Evolutionary conservation across 2,113 vertebrate genomes (phyloP).

Genomic region (Ictidomys tridecemlineatus): DNA sequence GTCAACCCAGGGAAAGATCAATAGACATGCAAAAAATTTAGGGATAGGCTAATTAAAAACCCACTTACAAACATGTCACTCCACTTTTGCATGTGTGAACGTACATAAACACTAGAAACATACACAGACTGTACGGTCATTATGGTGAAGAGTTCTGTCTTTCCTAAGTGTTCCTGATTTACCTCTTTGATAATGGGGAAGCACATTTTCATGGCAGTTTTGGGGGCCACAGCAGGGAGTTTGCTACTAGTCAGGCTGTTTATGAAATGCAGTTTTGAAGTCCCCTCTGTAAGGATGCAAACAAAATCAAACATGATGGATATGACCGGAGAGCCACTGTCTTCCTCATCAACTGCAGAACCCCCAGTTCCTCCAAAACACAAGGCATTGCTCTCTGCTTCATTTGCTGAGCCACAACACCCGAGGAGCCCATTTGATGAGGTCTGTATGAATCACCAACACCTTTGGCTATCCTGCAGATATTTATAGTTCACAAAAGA

Average conservation of each 20-base stretch:
- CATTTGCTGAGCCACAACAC: neutral
- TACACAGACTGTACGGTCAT: neutral
- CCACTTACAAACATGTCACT: neutral
- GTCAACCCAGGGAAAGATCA: neutral
- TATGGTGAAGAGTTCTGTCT: neutral
- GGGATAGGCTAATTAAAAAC: neutral
- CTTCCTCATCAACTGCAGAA: neutral
- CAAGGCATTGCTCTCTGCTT: neutral
- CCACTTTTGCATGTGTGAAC: neutral
- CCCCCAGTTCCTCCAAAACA: neutral
- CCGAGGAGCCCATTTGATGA: neutral
- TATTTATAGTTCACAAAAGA: neutral
- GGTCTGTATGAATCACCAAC: neutral
- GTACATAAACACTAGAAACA: neutral
- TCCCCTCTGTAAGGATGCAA: neutral
- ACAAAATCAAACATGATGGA: neutral
- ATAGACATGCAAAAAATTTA: neutral
- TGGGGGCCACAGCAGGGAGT: neutral
- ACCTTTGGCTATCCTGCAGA: neutral
- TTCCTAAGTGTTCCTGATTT: neutral
- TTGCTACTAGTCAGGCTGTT: neutral
- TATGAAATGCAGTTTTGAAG: neutral
- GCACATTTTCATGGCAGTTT: neutral
- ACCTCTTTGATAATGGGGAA: neutral
- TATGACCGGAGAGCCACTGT: neutral